phyloP scores from a whole-genome alignment of 2,113 vertebrate genomes.

The Cyrtonyx montezumae region DNA sequence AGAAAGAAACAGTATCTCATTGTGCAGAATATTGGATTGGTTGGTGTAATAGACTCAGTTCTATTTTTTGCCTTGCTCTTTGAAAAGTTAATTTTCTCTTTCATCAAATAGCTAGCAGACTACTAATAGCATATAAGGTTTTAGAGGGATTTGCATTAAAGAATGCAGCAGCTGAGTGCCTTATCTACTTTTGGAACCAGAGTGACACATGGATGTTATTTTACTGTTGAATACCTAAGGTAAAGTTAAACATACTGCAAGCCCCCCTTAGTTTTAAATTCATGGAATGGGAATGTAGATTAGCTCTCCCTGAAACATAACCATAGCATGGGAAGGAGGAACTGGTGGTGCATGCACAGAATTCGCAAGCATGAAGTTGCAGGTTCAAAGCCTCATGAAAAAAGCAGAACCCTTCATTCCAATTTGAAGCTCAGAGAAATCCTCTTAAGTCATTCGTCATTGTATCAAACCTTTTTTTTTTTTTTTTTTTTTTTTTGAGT shows the following conservation, averaged over 20 bases:
- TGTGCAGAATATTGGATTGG: slow-evolving; percentile 71
- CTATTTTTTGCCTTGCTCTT: slow-evolving; percentile 69
- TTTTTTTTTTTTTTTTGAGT: background rate
- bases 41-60: slow-evolving; percentile 65
- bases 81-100: slow-evolving; percentile 77
- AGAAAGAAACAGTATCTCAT: slow-evolving; percentile 73
- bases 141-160: slow-evolving; percentile 74
- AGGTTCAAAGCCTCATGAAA: slow-evolving; percentile 45
- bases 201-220: slow-evolving; percentile 61
- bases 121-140: slow-evolving; percentile 72
- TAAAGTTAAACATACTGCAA: slow-evolving; percentile 62
- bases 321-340: background rate
- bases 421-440: slow-evolving; percentile 31
- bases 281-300: slow-evolving; percentile 50
- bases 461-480: background rate
- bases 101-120: slow-evolving; percentile 71
- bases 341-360: background rate
- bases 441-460: slow-evolving; percentile 3
- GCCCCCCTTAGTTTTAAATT: slow-evolving; percentile 54
- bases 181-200: slow-evolving; percentile 70
- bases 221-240: slow-evolving; percentile 65
- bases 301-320: slow-evolving; percentile 9
- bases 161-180: slow-evolving; percentile 64
- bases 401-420: slow-evolving; percentile 8
- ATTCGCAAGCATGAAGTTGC: slow-evolving; percentile 21